Evolutionary conservation across 2,888 invertebrate species (phyloP).

Genomic region (Harpalus rufipes): DNA sequence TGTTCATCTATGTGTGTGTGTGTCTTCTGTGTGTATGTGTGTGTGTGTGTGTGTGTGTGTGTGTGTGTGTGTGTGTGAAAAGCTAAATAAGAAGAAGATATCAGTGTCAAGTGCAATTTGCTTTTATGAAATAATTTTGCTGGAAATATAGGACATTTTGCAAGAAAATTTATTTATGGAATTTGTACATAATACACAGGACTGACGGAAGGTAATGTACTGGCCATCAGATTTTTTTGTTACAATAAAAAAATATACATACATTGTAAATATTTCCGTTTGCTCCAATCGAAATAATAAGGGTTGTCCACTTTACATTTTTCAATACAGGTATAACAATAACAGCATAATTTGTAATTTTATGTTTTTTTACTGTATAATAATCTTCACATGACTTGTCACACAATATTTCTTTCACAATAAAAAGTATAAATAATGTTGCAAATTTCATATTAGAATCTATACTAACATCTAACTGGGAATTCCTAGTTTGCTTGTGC

Average conservation of each 20-base stretch:
- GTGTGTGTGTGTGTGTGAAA: too few relatives aligned
- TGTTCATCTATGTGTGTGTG: too few relatives aligned
- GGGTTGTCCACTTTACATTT: neutral
- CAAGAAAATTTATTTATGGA: too few relatives aligned
- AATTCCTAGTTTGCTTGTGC: neutral
- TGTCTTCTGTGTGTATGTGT: too few relatives aligned
- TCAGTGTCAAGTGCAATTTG: too few relatives aligned
- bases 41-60: too few relatives aligned
- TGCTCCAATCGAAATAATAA: slow-evolving; percentile 3
- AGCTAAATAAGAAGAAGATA: too few relatives aligned
- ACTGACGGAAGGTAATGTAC: too few relatives aligned
- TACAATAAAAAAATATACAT: neutral
- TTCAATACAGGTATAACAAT: neutral
- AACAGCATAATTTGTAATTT: neutral
- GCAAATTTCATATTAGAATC: neutral
- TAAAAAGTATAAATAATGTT: neutral
- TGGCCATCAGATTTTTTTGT: too few relatives aligned
- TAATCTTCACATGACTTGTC: neutral
- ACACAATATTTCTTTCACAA: neutral
- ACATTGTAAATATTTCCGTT: slow-evolving; percentile 1
- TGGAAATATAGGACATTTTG: too few relatives aligned
- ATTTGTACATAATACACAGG: too few relatives aligned
- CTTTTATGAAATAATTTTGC: too few relatives aligned
- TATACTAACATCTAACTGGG: neutral
- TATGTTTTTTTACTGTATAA: neutral